A percentile compares a stretch with the other conserved stretches of the same genome.
Conservation (phyloP, 2,888 invertebrate genomes). For the Zootermopsis nevadensis region DNA sequence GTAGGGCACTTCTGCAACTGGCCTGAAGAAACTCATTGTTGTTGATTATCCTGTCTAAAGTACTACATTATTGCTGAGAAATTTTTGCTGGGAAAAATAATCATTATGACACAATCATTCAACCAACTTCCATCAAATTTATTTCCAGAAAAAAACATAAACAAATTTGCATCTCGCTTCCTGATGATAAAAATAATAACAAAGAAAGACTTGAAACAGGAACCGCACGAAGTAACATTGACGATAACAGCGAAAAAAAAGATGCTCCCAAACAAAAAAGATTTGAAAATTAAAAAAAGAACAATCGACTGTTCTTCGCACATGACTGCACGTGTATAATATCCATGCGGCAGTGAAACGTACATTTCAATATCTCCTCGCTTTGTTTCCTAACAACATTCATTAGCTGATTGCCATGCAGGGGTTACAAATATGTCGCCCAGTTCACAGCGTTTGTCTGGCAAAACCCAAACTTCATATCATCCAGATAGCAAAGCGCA, state of each 20-base stretch:
- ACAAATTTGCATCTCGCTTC: conserved; percentile 39
- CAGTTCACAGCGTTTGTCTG: too few species aligned
- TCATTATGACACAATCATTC: neutral
- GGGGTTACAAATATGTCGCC: neutral
- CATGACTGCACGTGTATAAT: conserved; percentile 39
- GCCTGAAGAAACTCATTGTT: too few species aligned
- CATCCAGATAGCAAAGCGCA: too few species aligned
- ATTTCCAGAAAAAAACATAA: conserved; percentile 32
- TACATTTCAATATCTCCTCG: conserved; percentile 36
- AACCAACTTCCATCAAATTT: neutral
- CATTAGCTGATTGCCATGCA: conserved; percentile 28
- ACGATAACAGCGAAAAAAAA: conserved; percentile 33
- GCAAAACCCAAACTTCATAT: too few species aligned
- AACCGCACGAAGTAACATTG: conserved; percentile 39
- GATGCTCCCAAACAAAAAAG: conserved; percentile 37
- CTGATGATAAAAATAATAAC: conserved; percentile 25
- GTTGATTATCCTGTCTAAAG: too few species aligned
- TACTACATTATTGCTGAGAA: neutral
- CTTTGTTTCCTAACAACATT: conserved; percentile 27
- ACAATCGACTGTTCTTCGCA: conserved; percentile 35
- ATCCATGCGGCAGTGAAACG: conserved; percentile 37
- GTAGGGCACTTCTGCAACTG: too few species aligned
- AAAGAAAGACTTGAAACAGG: conserved; percentile 32
- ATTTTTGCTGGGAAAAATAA: neutral
- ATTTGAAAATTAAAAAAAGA: conserved; percentile 38